A percentile compares a stretch with the other conserved stretches of the same genome.
phyloP scores from a whole-genome alignment of 2,113 vertebrate genomes.

The Chamaetylas fuelleborni region DNA sequence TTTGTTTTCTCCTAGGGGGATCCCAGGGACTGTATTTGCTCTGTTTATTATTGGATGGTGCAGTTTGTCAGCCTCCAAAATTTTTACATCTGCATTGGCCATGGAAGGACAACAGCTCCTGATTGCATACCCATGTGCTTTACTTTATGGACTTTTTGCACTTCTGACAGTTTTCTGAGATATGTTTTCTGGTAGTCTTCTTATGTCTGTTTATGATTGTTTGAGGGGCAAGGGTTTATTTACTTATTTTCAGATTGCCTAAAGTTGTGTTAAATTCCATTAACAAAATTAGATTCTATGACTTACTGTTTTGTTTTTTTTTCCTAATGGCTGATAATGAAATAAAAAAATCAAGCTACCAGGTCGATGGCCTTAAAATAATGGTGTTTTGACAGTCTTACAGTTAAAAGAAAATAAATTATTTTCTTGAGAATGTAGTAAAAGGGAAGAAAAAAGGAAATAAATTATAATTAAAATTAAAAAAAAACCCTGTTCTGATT shows the following conservation, averaged over 20 bases:
- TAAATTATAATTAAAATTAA: background rate
- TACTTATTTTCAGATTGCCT: conserved; percentile 12
- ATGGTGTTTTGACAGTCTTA: background rate
- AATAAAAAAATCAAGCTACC: background rate
- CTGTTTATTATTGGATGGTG: conserved; percentile 83
- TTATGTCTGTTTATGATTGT: background rate
- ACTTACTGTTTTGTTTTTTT: conserved; percentile 9
- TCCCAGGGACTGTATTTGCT: conserved; percentile 72
- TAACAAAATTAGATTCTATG: conserved; percentile 27
- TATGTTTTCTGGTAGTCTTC: background rate
- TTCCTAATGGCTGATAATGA: conserved; percentile 49
- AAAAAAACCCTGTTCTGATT: background rate
- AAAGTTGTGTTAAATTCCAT: conserved; percentile 6
- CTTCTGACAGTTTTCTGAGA: conserved; percentile 85
- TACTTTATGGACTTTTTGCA: conserved; percentile 89
- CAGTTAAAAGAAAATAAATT: conserved; percentile 13
- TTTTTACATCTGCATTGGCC: conserved; percentile 84
- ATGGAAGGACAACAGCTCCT: conserved; percentile 90
- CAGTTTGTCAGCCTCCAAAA: conserved; percentile 89
- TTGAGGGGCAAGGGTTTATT: background rate
- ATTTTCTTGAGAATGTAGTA: background rate
- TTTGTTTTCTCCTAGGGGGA: conserved; percentile 71
- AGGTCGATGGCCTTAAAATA: background rate
- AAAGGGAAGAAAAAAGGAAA: background rate
- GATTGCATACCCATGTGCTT: conserved; percentile 86